These are phyloP conservation scores for Drosophila ustulata DNA, from an alignment of 2,888 invertebrate species.

Conservation along the genomic window DNA sequence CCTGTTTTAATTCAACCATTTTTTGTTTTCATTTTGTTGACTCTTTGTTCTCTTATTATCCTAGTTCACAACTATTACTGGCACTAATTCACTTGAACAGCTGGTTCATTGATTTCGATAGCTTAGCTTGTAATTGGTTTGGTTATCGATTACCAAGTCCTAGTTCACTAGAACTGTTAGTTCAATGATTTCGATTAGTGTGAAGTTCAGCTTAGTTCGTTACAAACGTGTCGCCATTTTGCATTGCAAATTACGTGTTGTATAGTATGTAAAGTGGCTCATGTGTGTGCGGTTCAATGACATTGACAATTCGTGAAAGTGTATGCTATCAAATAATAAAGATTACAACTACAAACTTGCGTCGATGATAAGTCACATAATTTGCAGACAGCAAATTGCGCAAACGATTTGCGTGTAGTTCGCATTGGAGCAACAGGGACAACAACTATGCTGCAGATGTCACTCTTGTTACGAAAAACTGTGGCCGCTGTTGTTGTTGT, in stretches of 20 bases:
- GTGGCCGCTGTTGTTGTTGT: neutral
- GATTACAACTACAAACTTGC: neutral
- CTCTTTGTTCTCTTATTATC: neutral
- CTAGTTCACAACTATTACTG: neutral
- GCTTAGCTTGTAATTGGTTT: neutral
- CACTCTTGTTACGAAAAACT: neutral
- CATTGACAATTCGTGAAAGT: neutral
- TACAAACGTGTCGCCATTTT: neutral
- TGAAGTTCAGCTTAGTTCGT: neutral
- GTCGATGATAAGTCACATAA: neutral
- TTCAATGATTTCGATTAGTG: neutral
- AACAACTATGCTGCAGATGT: neutral
- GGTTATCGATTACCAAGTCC: neutral
- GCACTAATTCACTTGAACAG: neutral
- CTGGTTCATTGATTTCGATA: neutral
- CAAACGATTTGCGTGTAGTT: conserved; percentile 2
- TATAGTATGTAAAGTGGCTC: neutral
- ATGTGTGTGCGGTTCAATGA: neutral
- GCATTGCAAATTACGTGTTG: neutral
- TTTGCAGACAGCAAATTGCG: conserved; percentile 3
- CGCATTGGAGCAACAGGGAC: neutral
- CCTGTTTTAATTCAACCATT: neutral
- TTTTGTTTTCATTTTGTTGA: neutral
- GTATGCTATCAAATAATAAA: neutral
- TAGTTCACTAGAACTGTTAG: neutral